Evolutionary conservation across 2,113 vertebrate species (phyloP).

Genomic region (Herpetotheres cachinnans): DNA sequence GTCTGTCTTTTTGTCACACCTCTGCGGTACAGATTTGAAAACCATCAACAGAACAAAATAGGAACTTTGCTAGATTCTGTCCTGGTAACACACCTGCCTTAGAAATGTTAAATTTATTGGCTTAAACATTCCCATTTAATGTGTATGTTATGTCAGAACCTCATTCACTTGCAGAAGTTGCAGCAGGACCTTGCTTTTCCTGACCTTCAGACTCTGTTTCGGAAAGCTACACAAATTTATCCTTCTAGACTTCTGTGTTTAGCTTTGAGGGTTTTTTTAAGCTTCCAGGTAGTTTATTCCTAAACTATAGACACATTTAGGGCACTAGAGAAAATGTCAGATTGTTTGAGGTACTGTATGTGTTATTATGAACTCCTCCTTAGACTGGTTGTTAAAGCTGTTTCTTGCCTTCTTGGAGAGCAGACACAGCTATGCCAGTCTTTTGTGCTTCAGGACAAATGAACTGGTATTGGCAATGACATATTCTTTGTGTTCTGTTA

Average conservation of each 20-base stretch:
- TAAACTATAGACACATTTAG: background rate
- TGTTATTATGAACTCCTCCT: background rate
- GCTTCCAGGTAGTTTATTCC: background rate
- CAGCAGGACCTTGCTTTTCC: background rate
- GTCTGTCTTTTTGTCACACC: background rate
- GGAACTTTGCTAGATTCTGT: background rate
- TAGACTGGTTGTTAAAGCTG: background rate
- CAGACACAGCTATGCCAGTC: background rate
- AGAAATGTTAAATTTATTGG: background rate
- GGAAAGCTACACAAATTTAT: background rate
- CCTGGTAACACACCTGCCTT: background rate
- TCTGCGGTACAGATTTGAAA: background rate
- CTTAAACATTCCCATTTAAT: background rate
- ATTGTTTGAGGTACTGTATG: background rate
- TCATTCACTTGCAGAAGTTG: background rate
- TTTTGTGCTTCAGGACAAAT: background rate
- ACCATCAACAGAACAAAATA: background rate
- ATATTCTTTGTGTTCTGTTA: background rate
- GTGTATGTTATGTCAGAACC: background rate
- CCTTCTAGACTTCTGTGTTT: background rate
- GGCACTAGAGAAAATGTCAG: background rate
- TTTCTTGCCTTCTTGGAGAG: background rate
- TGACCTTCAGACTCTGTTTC: background rate
- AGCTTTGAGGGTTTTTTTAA: background rate
- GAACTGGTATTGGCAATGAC: background rate